Conservation (phyloP, 2,113 vertebrate genomes). For the Tupaia tana region DNA sequence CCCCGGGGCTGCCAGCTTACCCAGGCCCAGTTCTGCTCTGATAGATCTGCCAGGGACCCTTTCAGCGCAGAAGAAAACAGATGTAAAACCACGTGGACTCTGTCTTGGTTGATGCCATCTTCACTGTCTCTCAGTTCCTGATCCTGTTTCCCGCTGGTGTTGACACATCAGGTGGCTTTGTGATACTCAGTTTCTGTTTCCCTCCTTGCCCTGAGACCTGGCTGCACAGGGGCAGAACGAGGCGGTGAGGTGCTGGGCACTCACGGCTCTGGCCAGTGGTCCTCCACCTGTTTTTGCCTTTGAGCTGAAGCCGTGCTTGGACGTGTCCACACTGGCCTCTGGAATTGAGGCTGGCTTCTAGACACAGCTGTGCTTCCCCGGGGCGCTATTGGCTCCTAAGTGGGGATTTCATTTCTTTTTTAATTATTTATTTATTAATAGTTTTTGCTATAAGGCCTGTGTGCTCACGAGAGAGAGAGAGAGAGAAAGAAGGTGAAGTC, state of each 20-base stretch:
- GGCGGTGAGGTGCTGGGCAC: background rate
- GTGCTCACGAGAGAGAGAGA: too few species aligned
- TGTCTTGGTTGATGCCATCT: conserved; percentile 55
- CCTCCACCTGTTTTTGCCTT: background rate
- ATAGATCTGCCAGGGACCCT: conserved; percentile 78
- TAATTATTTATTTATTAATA: too few species aligned
- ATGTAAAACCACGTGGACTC: conserved; percentile 35
- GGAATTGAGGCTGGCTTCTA: background rate
- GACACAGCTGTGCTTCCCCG: background rate
- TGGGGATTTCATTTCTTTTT: too few species aligned
- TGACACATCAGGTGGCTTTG: background rate
- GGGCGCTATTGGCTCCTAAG: background rate
- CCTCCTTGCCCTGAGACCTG: background rate
- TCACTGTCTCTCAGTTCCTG: conserved; percentile 61
- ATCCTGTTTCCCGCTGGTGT: conserved; percentile 37
- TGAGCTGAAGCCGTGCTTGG: background rate
- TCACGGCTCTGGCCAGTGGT: conserved; percentile 42
- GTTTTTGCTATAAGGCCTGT: too few species aligned
- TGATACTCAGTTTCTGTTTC: conserved; percentile 51
- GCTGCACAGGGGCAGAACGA: background rate
- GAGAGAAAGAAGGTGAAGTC: too few species aligned
- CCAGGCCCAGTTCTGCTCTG: conserved; percentile 79
- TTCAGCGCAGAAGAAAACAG: conserved; percentile 49
- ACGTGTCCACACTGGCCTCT: background rate
- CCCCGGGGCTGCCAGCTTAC: conserved; percentile 75